Evolutionary conservation across 2,888 invertebrate genomes (phyloP).

Genomic region (Noctua janthina): DNA sequence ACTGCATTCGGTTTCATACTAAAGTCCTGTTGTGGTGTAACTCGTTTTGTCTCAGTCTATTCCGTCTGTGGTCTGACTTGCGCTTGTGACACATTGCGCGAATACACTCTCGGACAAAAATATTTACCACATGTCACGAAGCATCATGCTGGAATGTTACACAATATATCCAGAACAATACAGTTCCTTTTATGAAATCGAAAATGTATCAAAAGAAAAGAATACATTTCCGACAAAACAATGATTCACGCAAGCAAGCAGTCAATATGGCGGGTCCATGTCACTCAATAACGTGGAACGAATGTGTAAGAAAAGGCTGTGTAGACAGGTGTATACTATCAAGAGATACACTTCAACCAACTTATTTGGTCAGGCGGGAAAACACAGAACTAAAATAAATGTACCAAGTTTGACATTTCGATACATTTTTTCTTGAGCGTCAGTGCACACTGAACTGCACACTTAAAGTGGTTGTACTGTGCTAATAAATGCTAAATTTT

Average conservation of each 20-base stretch:
- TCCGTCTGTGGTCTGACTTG: neutral
- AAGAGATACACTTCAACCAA: too few relatives aligned
- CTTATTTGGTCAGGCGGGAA: too few relatives aligned
- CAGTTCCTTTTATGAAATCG: constrained; percentile 20
- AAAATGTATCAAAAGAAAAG: constrained; percentile 29
- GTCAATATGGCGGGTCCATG: constrained; percentile 11
- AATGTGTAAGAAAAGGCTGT: constrained; percentile 13
- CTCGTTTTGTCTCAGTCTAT: neutral
- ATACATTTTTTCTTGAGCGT: too few relatives aligned
- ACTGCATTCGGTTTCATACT: too few relatives aligned
- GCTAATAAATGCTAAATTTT: constrained; percentile 1
- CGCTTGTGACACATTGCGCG: neutral
- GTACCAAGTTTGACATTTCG: too few relatives aligned
- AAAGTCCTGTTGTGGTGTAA: too few relatives aligned
- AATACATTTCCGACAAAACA: constrained; percentile 32
- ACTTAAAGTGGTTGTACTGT: neutral
- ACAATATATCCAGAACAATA: constrained; percentile 26
- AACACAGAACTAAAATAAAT: too few relatives aligned
- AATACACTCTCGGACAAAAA: neutral
- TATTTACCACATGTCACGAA: neutral
- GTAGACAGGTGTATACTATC: constrained; percentile 21
- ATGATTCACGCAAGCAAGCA: constrained; percentile 21
- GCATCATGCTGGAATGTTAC: constrained; percentile 14
- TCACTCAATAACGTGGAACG: constrained; percentile 5
- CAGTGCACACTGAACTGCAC: too few relatives aligned